Base-by-base conservation (phyloP, 2,113 vertebrate species). In the Dicentrarchus labrax region DNA sequence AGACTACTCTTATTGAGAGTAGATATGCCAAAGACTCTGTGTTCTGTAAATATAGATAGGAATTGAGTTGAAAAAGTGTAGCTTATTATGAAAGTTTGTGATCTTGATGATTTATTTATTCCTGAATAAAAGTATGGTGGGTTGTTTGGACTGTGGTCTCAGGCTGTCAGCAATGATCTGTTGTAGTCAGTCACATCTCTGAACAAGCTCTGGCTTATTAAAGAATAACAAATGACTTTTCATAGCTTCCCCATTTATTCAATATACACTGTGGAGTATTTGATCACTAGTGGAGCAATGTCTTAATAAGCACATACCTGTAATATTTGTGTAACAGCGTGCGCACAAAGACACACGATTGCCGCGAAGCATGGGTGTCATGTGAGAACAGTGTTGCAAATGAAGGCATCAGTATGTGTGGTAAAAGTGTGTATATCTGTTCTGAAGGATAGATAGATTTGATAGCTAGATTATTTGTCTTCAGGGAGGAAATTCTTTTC, bases 71-170 rank as follows among this genome's bases (percentile, higher is more conserved):
- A 53, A 43, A 15, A 53, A 8, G 1, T 48, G 22, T 8, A 6
- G 39, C 43, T 30, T 9, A 7, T 69, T 22, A 15, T 38, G 8
- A 51, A 67, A 67, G 21, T 0, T 56, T 76, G 66, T 68, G n/a
- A 76, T 67, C 12, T 30, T 72, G 54, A 38, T 64, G 54, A 66
- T 66, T 78, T 60, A 74, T 80, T 80, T 83, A 70, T 86, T 86
- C 68, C 22, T 73, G n/a, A 80, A 80, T 86, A 80, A 86, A 88
- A 21, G 2, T 47, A 64, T 65, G 41, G 19, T 22, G 38, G 5
- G 53, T 36, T 66, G 41, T 48, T 51, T 64, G 53, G 41, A 10
- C 12, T 68, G 11, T 21, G 36, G 17, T 22, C 43, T 36, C 43
- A 24, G 21, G 50, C 43, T 60, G 54, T 54, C 10, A 65, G 11